Evolutionary conservation across 2,888 invertebrate species (phyloP).

Genomic region (Pachycephus smyrnensis): DNA sequence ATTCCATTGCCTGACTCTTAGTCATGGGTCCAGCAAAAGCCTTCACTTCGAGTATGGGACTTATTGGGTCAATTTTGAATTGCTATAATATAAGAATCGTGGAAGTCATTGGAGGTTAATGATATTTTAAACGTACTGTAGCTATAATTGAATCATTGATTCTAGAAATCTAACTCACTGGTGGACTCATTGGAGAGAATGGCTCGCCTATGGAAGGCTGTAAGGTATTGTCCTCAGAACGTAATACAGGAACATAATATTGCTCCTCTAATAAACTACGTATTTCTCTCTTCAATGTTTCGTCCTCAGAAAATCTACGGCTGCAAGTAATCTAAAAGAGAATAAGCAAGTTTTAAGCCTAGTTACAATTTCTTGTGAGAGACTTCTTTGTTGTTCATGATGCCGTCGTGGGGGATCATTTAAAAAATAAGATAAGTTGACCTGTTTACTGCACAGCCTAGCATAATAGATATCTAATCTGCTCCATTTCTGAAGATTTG

Average conservation of each 20-base stretch:
- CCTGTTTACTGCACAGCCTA: too few species aligned
- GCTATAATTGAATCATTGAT: background rate
- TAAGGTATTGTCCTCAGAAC: conserved; percentile 80
- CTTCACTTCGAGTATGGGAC: conserved; percentile 80
- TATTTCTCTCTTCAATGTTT: conserved; percentile 70
- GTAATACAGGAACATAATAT: conserved; percentile 89
- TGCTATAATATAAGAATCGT: conserved; percentile 66
- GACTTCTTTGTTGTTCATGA: too few species aligned
- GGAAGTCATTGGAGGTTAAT: background rate
- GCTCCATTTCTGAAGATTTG: too few species aligned
- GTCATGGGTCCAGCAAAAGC: conserved; percentile 95
- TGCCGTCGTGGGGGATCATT: too few species aligned
- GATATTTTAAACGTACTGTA: background rate
- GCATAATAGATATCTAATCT: too few species aligned
- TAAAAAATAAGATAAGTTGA: too few species aligned
- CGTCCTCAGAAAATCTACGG: conserved; percentile 69
- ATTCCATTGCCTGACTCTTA: conserved; percentile 76
- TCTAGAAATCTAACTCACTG: conserved; percentile 68
- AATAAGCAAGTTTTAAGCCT: background rate
- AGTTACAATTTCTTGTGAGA: too few species aligned
- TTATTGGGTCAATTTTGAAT: conserved; percentile 75
- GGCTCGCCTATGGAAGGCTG: conserved; percentile 84
- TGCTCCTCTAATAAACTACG: conserved; percentile 76
- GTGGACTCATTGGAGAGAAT: conserved; percentile 79
- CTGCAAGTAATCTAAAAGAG: conserved; percentile 80